phyloP scores from a whole-genome alignment of 2,888 invertebrate genomes.

The Oscheius sp. region DNA sequence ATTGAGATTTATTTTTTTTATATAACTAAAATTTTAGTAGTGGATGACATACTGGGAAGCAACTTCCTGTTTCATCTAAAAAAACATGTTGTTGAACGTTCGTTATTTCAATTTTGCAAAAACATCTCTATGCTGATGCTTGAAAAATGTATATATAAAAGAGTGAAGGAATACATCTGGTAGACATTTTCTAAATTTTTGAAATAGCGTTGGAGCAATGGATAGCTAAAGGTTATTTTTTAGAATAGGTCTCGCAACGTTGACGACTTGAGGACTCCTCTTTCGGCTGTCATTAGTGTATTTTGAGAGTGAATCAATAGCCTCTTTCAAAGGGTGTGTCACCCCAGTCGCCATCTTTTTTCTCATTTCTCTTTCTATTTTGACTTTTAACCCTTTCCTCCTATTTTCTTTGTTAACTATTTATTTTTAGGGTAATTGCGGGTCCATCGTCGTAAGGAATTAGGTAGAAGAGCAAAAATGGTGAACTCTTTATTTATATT shows the following conservation, averaged over 20 bases:
- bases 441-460: background rate
- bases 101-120: too few species aligned
- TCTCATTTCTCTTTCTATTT: background rate
- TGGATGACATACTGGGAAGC: too few species aligned
- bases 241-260: conserved; percentile 28
- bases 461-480: background rate
- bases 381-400: background rate
- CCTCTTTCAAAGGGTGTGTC: conserved; percentile 20
- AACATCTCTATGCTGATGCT: too few species aligned
- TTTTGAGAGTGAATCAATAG: conserved; percentile 24
- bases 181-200: background rate
- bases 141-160: too few species aligned
- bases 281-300: conserved; percentile 9
- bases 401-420: too few species aligned
- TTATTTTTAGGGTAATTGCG: background rate
- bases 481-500: conserved; percentile 5
- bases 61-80: too few species aligned
- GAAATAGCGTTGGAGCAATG: conserved; percentile 19
- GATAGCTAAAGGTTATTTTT: too few species aligned
- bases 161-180: too few species aligned
- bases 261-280: background rate
- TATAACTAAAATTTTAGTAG: too few species aligned
- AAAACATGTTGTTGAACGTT: too few species aligned
- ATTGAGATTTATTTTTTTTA: too few species aligned
- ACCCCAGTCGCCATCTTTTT: background rate